Conservation (phyloP, 1,140 invertebrate species). For the Euborellia annulipes region DNA sequence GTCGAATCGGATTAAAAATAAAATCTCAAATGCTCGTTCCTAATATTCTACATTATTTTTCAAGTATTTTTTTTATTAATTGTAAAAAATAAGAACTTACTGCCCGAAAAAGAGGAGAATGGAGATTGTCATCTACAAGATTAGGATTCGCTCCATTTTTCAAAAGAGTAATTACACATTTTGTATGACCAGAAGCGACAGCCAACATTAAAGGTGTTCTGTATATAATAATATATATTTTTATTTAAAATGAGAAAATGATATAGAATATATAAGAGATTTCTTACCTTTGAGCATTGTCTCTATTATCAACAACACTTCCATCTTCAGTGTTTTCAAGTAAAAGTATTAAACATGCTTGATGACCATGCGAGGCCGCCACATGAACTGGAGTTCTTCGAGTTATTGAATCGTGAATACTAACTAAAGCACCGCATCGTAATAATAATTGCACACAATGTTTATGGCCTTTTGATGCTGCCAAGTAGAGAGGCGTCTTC, state of each 20-base stretch:
- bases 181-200: conserved; percentile 32
- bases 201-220: conserved; percentile 46
- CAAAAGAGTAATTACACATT: conserved; percentile 37
- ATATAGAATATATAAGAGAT: conserved; percentile 1
- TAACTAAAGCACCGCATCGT: conserved; percentile 31
- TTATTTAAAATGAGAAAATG: background rate
- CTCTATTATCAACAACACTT: conserved; percentile 31
- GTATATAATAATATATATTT: conserved; percentile 13
- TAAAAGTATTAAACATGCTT: conserved; percentile 33
- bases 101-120: conserved; percentile 39
- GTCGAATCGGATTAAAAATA: too few species aligned
- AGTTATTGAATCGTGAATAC: conserved; percentile 29
- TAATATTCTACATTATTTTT: too few species aligned
- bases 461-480: conserved; percentile 35
- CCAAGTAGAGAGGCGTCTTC: conserved; percentile 41
- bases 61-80: too few species aligned
- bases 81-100: too few species aligned
- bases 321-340: conserved; percentile 35
- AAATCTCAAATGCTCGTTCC: too few species aligned
- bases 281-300: conserved; percentile 17
- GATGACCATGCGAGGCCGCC: conserved; percentile 42
- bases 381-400: conserved; percentile 42
- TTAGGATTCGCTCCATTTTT: conserved; percentile 42
- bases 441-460: conserved; percentile 36
- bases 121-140: conserved; percentile 39